These are phyloP conservation scores for Agelastica alni DNA, from an alignment of 2,888 invertebrate genomes.

Conservation along the genomic window DNA sequence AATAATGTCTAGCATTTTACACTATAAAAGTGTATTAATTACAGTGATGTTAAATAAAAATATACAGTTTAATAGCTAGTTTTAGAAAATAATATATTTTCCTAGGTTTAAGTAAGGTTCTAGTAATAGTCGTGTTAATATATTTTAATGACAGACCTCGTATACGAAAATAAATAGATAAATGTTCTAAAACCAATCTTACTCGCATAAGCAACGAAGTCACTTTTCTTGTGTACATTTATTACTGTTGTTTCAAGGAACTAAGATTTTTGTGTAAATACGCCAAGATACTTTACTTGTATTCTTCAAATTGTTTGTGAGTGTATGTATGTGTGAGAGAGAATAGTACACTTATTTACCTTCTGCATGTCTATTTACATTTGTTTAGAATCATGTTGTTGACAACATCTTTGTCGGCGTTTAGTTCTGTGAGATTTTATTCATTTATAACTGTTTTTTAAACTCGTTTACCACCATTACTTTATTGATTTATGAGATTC, in stretches of 20 bases:
- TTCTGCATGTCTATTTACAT: slow-evolving; percentile 19
- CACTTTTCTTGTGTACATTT: slow-evolving; percentile 17
- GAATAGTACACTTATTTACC: slow-evolving; percentile 17
- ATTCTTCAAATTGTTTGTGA: slow-evolving; percentile 21
- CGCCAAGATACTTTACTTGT: slow-evolving; percentile 17
- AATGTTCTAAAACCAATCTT: slow-evolving; percentile 5
- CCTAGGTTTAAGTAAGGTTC: too few relatives aligned
- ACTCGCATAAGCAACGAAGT: neutral
- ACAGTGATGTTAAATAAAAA: too few relatives aligned
- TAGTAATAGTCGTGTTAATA: too few relatives aligned
- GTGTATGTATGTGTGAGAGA: slow-evolving; percentile 9
- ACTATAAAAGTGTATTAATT: too few relatives aligned
- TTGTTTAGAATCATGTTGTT: slow-evolving; percentile 22
- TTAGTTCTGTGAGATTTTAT: slow-evolving; percentile 11
- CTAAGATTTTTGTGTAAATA: slow-evolving; percentile 17
- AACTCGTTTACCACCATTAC: slow-evolving; percentile 1
- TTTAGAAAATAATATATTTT: too few relatives aligned
- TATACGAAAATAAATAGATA: neutral
- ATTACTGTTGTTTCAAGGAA: slow-evolving; percentile 20
- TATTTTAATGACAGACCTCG: neutral
- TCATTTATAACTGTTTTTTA: slow-evolving; percentile 17
- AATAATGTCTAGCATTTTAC: too few relatives aligned
- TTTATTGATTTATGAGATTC: slow-evolving; percentile 10
- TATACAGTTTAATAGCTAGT: too few relatives aligned
- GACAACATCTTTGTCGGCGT: slow-evolving; percentile 19